Percentiles rank a stretch among this genome's conserved stretches.
Conservation (phyloP, 2,888 invertebrate species). For the Ashinkailepas kermadecensis region DNA sequence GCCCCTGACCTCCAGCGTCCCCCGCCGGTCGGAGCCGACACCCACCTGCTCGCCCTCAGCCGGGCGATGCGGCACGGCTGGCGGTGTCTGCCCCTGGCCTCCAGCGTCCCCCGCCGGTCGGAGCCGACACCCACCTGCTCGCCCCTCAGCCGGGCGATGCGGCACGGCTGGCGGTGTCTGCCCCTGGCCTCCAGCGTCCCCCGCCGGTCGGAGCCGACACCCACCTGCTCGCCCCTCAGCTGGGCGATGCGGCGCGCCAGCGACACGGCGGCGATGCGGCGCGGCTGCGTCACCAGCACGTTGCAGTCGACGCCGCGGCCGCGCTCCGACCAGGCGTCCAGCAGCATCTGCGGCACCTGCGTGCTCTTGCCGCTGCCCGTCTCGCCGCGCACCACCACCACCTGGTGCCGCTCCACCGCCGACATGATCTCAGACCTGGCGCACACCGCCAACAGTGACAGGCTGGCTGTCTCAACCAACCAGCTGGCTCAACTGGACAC, state of each 20-base stretch:
- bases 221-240: conserved; percentile 54
- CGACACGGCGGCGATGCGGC: conserved; percentile 60
- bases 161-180: conserved; percentile 42
- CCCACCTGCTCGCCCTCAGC: conserved; percentile 53
- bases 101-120: no score
- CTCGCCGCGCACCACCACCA: not conserved
- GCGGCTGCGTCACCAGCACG: conserved; percentile 58
- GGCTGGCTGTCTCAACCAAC: no score
- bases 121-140: conserved; percentile 49
- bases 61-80: conserved; percentile 56
- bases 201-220: not conserved
- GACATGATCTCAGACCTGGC: conserved; percentile 35
- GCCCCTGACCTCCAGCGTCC: no score
- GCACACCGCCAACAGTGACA: no score
- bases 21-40: no score
- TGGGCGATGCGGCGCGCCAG: conserved; percentile 56
- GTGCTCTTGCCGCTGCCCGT: conserved; percentile 4
- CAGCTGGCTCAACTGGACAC: no score
- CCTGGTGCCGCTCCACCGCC: conserved; percentile 36
- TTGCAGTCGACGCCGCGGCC: conserved; percentile 47
- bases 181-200: no score
- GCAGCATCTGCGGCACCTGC: conserved; percentile 56
- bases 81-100: no score
- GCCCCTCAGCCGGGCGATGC: conserved; percentile 55
- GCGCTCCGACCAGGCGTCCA: conserved; percentile 47